Conservation (phyloP, 2,888 invertebrate species). For the Nomada fucata region DNA sequence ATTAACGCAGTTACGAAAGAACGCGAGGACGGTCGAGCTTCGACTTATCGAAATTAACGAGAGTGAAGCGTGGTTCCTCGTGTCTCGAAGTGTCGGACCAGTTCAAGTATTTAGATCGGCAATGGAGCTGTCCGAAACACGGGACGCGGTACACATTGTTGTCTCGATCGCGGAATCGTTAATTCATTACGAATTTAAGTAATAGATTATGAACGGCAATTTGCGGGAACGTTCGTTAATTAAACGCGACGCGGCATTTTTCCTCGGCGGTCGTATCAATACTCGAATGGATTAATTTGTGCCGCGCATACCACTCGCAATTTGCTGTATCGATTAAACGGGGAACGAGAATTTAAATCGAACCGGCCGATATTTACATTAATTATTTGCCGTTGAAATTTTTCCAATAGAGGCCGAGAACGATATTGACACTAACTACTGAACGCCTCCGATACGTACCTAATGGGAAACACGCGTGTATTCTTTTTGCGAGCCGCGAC, state of each 20-base stretch:
- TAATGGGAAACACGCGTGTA: not conserved
- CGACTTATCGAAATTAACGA: constrained; percentile 1
- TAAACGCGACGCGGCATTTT: not conserved
- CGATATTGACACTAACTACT: constrained; percentile 50
- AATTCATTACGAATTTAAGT: not conserved
- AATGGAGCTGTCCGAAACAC: not conserved
- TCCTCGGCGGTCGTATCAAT: not conserved
- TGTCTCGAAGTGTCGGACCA: not conserved
- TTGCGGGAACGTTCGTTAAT: too few relatives aligned
- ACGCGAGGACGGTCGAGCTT: not conserved
- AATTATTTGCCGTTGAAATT: constrained; percentile 50
- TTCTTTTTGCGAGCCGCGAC: too few relatives aligned
- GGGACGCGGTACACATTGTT: not conserved
- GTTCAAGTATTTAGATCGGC: not conserved
- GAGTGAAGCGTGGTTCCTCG: not conserved
- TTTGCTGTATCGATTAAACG: constrained; percentile 24
- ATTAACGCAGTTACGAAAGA: not conserved
- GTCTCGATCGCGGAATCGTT: not conserved
- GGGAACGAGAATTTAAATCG: constrained; percentile 9
- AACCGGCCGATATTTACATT: constrained; percentile 48
- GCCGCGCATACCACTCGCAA: not conserved
- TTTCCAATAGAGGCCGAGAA: constrained; percentile 24
- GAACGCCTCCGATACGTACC: constrained; percentile 10
- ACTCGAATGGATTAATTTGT: constrained; percentile 14
- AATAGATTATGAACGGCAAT: not conserved